Percentiles rank a stretch among this genome's conserved stretches.
Conservation (phyloP, 2,888 invertebrate species). For the Dasypogon diadema region DNA sequence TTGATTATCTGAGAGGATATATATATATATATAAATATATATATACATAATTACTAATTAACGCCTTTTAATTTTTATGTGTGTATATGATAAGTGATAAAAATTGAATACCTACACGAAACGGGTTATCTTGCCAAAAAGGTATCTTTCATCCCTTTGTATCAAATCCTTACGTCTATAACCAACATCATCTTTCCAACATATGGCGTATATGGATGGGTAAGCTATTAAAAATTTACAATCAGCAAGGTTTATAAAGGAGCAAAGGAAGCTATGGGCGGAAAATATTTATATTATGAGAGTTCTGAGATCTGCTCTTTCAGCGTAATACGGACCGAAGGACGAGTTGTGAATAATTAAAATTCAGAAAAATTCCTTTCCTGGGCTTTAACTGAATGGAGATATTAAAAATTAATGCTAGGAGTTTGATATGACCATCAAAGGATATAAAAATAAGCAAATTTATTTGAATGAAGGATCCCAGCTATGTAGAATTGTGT, state of each 20-base stretch:
- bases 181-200: conserved; percentile 54
- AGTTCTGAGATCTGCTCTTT: conserved; percentile 45
- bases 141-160: neutral
- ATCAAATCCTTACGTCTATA: conserved; percentile 12
- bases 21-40: no score
- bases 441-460: conserved; percentile 52
- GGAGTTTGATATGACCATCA: conserved; percentile 55
- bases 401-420: conserved; percentile 53
- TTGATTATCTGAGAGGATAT: no score
- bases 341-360: conserved; percentile 55
- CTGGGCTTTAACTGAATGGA: conserved; percentile 30
- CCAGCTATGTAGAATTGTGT: no score
- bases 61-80: no score
- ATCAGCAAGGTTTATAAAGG: conserved; percentile 54
- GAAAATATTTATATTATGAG: conserved; percentile 53
- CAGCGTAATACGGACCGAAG: conserved; percentile 33
- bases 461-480: no score
- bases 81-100: neutral
- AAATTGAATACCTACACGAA: neutral
- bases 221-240: conserved; percentile 56
- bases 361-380: conserved; percentile 56
- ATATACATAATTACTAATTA: no score
- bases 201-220: conserved; percentile 56
- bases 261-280: conserved; percentile 3
- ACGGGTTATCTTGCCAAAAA: neutral